phyloP scores from a whole-genome alignment of 2,888 invertebrate species.

The Dasypolia templi region DNA sequence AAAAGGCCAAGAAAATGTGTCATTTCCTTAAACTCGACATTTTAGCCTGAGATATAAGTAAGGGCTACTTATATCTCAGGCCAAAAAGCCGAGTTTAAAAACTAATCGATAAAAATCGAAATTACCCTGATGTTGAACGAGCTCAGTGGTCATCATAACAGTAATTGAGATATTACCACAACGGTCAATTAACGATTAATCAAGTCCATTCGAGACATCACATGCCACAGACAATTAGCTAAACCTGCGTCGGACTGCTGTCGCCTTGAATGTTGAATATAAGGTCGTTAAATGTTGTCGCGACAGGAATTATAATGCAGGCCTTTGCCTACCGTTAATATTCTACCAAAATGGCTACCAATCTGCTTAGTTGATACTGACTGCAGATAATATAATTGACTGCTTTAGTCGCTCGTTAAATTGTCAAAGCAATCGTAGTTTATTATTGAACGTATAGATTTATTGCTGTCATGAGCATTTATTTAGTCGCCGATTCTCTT shows the following conservation, averaged over 20 bases:
- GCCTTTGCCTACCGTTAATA: slow-evolving; percentile 55
- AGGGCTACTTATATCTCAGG: not conserved
- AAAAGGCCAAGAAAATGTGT: not conserved
- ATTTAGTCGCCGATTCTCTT: slow-evolving; percentile 19
- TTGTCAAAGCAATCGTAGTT: slow-evolving; percentile 40
- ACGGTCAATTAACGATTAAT: slow-evolving; percentile 37
- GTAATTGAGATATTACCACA: slow-evolving; percentile 46
- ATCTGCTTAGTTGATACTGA: slow-evolving; percentile 32
- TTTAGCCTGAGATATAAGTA: too few relatives aligned
- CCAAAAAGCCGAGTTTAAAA: not conserved
- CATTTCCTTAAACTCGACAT: too few relatives aligned
- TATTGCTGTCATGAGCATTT: slow-evolving; percentile 45
- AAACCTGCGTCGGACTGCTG: slow-evolving; percentile 39
- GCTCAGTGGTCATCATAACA: not conserved
- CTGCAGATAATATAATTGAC: slow-evolving; percentile 47
- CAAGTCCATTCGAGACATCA: slow-evolving; percentile 40
- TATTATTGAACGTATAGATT: slow-evolving; percentile 36
- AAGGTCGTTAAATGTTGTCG: slow-evolving; percentile 78
- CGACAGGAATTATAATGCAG: slow-evolving; percentile 70
- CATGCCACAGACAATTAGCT: slow-evolving; percentile 54
- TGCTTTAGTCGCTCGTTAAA: slow-evolving; percentile 45
- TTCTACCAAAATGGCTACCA: slow-evolving; percentile 45
- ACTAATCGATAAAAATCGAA: not conserved
- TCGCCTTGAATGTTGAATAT: slow-evolving; percentile 77
- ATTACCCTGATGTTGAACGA: not conserved